A percentile compares a stretch with the other conserved stretches of the same genome.
phyloP scores from a whole-genome alignment of 1,140 invertebrate genomes.

The Ectropis grisescens region DNA sequence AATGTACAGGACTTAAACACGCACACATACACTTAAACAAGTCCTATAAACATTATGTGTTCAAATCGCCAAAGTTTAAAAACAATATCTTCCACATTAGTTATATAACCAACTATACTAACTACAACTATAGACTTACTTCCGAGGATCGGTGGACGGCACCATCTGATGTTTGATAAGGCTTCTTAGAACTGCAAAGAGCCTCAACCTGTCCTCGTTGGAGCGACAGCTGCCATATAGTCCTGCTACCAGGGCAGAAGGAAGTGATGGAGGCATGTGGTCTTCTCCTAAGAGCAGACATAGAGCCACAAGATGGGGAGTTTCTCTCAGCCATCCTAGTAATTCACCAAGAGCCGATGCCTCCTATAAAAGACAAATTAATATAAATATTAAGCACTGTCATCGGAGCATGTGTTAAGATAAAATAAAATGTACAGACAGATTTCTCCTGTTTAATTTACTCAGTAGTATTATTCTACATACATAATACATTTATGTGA shows the following conservation, averaged over 20 bases:
- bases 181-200: constrained; percentile 83
- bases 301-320: constrained; percentile 84
- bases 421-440: constrained; percentile 4
- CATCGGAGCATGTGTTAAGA: neutral
- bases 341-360: constrained; percentile 84
- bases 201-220: constrained; percentile 84
- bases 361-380: constrained; percentile 70
- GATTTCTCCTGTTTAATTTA: no score
- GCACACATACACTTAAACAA: no score
- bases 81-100: no score
- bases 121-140: no score
- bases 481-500: no score
- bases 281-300: constrained; percentile 87
- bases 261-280: constrained; percentile 73
- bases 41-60: no score
- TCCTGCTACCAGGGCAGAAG: constrained; percentile 81
- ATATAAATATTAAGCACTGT: no score
- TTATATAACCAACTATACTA: no score
- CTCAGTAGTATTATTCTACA: no score
- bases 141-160: constrained; percentile 85
- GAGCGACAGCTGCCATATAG: constrained; percentile 86
- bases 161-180: constrained; percentile 88
- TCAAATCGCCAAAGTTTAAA: no score
- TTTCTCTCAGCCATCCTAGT: constrained; percentile 81
- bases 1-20: no score